Percentiles rank a stretch among this genome's conserved stretches.
phyloP scores from a whole-genome alignment of 2,888 invertebrate genomes.

The Pristionchus mayeri region DNA sequence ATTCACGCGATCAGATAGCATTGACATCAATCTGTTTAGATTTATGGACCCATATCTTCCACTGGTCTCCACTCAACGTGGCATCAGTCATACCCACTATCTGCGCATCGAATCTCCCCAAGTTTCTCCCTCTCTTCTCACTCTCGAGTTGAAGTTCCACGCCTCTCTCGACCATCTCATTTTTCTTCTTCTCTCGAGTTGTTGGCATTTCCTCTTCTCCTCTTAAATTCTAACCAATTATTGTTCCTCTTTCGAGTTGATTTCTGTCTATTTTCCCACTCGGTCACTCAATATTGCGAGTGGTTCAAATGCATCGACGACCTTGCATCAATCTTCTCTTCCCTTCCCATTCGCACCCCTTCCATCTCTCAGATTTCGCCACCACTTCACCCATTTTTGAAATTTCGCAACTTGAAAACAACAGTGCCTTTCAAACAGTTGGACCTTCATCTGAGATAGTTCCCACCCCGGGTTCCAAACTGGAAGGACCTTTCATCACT shows the following conservation, averaged over 20 bases:
- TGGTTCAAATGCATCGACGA: not conserved
- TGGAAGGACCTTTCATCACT: not conserved
- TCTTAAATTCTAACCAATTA: not conserved
- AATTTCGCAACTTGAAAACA: not conserved
- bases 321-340: slow-evolving; percentile 25
- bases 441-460: too few species aligned
- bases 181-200: not conserved
- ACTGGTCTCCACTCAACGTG: not conserved
- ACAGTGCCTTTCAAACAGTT: not conserved
- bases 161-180: not conserved
- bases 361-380: not conserved
- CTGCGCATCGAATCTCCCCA: not conserved
- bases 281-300: not conserved
- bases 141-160: not conserved
- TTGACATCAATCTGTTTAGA: not conserved
- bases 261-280: not conserved
- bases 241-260: not conserved
- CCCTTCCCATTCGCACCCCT: not conserved
- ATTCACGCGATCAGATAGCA: not conserved
- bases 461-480: not conserved
- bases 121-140: not conserved
- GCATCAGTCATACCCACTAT: not conserved
- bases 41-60: not conserved
- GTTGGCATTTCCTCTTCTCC: not conserved
- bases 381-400: too few species aligned